Conservation (phyloP, 2,797 vertebrate genomes). For the Aldrovandia affinis region DNA sequence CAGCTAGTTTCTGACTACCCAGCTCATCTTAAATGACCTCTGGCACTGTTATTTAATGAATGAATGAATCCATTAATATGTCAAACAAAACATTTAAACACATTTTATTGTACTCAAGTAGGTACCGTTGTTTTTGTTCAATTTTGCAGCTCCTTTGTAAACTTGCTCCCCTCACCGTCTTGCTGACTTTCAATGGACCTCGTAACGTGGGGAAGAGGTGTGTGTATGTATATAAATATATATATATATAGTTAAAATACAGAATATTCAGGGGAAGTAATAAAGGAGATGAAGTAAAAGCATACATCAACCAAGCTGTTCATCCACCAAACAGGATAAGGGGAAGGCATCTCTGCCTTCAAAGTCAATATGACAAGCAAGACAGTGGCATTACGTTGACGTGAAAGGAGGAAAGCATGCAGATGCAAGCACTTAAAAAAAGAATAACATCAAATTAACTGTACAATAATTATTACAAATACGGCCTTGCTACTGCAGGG, state of each 20-base stretch:
- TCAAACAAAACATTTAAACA: conserved; percentile 30
- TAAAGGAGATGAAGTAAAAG: neutral
- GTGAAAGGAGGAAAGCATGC: neutral
- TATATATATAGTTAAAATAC: neutral
- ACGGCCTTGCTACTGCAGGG: conserved; percentile 60
- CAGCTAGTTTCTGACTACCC: too few species aligned
- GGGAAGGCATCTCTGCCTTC: neutral
- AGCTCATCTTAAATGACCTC: too few species aligned
- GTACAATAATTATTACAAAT: conserved; percentile 75
- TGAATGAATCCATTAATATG: too few species aligned
- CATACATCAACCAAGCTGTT: neutral
- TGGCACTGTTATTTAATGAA: too few species aligned
- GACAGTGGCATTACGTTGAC: too few species aligned
- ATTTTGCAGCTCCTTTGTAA: too few species aligned
- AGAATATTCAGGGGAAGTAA: conserved; percentile 1
- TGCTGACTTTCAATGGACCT: too few species aligned
- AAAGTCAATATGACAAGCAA: neutral
- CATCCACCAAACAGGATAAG: neutral
- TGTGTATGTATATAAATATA: neutral
- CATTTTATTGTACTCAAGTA: too few species aligned
- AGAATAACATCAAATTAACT: conserved; percentile 72
- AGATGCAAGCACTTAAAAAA: conserved; percentile 5
- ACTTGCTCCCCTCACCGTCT: too few species aligned
- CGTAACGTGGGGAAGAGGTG: too few species aligned
- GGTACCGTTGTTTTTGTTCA: too few species aligned